These are phyloP conservation scores for Eurois occulta DNA, from an alignment of 2,888 invertebrate genomes.

Conservation along the genomic window DNA sequence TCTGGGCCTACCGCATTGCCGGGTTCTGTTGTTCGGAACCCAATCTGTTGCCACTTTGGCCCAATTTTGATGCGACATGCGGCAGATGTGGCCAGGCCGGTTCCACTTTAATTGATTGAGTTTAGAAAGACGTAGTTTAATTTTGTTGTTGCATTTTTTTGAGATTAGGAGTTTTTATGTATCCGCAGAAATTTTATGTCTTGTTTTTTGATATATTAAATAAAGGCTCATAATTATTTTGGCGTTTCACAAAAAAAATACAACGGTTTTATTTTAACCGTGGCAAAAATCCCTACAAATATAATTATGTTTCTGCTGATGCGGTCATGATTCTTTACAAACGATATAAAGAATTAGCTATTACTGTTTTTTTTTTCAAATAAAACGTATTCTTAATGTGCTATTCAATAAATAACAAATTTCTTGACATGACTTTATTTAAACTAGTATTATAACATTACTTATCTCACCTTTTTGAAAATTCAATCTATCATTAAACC, in stretches of 20 bases:
- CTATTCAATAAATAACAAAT: not conserved
- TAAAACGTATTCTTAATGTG: not conserved
- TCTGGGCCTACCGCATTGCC: no score
- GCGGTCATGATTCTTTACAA: not conserved
- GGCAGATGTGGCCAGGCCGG: no score
- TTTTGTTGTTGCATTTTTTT: slow-evolving; percentile 4
- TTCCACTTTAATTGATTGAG: no score
- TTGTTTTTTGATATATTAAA: not conserved
- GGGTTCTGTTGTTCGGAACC: no score
- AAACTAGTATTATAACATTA: not conserved
- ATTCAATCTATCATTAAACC: slow-evolving; percentile 11
- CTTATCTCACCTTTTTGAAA: not conserved
- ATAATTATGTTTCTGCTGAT: not conserved
- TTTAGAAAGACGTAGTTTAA: no score
- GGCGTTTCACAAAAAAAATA: not conserved
- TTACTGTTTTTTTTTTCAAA: not conserved
- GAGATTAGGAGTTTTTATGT: not conserved
- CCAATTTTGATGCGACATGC: no score
- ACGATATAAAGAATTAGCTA: no score
- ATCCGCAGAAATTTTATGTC: not conserved
- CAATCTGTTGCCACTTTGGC: no score
- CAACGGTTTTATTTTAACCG: no score
- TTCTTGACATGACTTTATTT: not conserved
- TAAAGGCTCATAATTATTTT: not conserved
- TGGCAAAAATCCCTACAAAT: not conserved